Evolutionary conservation across 2,113 vertebrate species (phyloP), one percentile per base, ranked within the genome.

Genomic region (Tragelaphus scriptus): DNA sequence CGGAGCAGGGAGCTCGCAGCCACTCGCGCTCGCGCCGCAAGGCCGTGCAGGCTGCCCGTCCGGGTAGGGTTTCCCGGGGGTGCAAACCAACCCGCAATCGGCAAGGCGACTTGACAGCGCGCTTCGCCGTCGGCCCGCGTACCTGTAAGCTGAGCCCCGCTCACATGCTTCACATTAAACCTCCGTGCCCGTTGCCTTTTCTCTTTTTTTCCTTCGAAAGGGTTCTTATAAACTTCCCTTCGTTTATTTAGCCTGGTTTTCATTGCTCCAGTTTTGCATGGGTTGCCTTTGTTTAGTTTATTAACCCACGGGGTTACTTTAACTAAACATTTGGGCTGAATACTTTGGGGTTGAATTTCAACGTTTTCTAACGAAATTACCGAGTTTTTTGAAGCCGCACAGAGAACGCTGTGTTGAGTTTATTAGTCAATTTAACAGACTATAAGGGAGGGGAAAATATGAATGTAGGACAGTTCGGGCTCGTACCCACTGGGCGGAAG

Each of bases 221-320:
- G 98, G 98, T 99, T 99, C 99, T 99, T 99, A 99, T 99, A 99
- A 99, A 99, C 99, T 99, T 98, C 99, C 99, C 99, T 99, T 99
- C 98, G 99, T 99, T 99, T 99, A 99, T 99, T 99, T 99, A 99
- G 99, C 99, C 99, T 99, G 99, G 99, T 99, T 99, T 99, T 99
- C 99, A 99, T 99, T 99, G 99, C 99, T 98, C 98, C 98, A 99
- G 99, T 99, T 99, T 99, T 99, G 99, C 99, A 99, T 98, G 99
- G 99, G 99, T 99, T 99, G 99, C 99, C 99, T 99, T 99, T 99
- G 99, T 99, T 99, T 99, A 99, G 99, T 99, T 99, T 99, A 99
- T 99, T 99, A 99, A 99, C 99, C 99, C 99, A 99, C 99, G 99
- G 99, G 99, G 99, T 99, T 99, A 99, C 99, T 99, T 99, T 99